Percentiles rank a stretch among this genome's conserved stretches.
phyloP scores from a whole-genome alignment of 2,797 vertebrate species.

The Lepus townsendii region DNA sequence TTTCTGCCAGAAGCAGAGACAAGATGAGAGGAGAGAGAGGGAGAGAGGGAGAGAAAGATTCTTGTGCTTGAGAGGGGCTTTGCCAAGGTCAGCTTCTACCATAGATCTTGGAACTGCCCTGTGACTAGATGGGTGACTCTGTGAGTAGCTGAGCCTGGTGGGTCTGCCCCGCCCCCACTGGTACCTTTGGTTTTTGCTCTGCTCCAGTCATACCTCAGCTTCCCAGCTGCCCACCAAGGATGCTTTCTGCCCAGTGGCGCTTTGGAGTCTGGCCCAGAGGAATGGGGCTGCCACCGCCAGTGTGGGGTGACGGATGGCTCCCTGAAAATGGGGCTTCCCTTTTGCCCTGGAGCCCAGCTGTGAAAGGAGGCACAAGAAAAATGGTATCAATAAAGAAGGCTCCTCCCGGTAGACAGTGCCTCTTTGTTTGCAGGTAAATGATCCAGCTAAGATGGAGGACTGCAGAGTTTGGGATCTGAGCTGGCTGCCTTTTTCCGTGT shows the following conservation, averaged over 20 bases:
- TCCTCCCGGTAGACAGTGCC: conserved; percentile 21
- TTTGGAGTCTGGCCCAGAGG: not conserved
- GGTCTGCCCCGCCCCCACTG: conserved; percentile 37
- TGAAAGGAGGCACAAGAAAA: conserved; percentile 57
- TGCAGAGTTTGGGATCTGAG: not conserved
- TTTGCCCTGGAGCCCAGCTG: conserved; percentile 12
- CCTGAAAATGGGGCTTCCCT: not conserved
- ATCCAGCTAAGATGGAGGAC: not conserved
- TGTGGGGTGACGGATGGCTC: conserved; percentile 18
- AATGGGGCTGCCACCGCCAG: not conserved
- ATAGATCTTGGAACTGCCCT: not conserved
- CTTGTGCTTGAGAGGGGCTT: not conserved
- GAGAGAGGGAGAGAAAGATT: not conserved
- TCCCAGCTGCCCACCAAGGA: not conserved
- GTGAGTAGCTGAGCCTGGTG: not conserved
- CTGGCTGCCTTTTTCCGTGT: conserved; percentile 25
- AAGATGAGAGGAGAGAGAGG: not conserved
- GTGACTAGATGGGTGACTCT: not conserved
- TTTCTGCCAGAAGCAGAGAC: not conserved
- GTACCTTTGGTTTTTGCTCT: not conserved
- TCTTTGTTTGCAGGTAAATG: conserved; percentile 70
- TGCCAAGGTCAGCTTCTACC: not conserved
- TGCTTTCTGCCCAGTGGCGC: not conserved
- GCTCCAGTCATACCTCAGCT: not conserved
- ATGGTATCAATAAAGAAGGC: conserved; percentile 53